Evolutionary conservation across 2,797 vertebrate species (phyloP).

Genomic region (Channallabes apus): DNA sequence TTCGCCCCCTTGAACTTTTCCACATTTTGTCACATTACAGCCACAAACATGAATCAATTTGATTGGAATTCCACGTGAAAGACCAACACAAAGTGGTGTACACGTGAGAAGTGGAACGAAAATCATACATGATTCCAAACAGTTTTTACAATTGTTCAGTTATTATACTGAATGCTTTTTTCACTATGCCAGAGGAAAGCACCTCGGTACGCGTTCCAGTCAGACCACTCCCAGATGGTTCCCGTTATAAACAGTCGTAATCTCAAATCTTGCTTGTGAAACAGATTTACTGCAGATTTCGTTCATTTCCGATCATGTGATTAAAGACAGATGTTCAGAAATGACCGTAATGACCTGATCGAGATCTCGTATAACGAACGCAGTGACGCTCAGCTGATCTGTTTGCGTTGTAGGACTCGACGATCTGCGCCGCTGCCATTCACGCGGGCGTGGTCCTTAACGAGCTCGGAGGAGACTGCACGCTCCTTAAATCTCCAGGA

Average conservation of each 20-base stretch:
- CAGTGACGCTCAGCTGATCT: neutral
- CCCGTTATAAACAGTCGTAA: neutral
- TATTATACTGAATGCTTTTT: neutral
- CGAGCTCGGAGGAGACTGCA: conserved; percentile 75
- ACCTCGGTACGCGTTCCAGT: neutral
- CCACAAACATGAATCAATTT: too few relatives aligned
- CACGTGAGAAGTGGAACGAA: too few relatives aligned
- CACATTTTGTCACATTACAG: too few relatives aligned
- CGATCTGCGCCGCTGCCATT: conserved; percentile 76
- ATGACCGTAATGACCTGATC: neutral
- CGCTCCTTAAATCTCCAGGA: conserved; percentile 70
- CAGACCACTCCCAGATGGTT: neutral
- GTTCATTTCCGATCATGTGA: neutral
- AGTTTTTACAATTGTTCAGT: too few relatives aligned
- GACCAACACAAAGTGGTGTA: too few relatives aligned
- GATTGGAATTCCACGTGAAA: too few relatives aligned
- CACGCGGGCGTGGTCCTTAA: conserved; percentile 78
- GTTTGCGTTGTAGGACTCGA: conserved; percentile 69
- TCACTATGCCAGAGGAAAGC: neutral
- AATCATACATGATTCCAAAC: too few relatives aligned
- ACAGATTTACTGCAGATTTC: neutral
- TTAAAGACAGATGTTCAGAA: neutral
- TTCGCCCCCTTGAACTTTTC: too few relatives aligned
- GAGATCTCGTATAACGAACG: neutral
- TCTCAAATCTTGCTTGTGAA: neutral